A percentile compares a stretch with the other conserved stretches of the same genome.
phyloP scores from a whole-genome alignment of 2,888 invertebrate species.

The Xylophagus ater region DNA sequence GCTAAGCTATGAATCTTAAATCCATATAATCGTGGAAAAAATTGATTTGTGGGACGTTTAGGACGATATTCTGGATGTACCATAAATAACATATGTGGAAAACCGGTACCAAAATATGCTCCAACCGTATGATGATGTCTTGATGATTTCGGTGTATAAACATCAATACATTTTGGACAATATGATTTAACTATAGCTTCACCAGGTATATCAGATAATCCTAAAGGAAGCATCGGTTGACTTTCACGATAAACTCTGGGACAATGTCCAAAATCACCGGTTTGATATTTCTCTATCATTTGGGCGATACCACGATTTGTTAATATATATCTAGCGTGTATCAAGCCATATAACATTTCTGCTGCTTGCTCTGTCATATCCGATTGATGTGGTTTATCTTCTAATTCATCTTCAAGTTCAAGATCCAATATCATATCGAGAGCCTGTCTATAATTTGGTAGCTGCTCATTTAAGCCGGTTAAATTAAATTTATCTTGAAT shows the following conservation, averaged over 20 bases:
- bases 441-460: conserved; percentile 96
- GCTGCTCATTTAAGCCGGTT: conserved; percentile 92
- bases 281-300: conserved; percentile 95
- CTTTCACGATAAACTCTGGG: conserved; percentile 94
- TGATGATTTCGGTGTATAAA: conserved; percentile 89
- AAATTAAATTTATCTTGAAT: conserved; percentile 97
- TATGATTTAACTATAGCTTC: conserved; percentile 96
- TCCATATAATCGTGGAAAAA: conserved; percentile 51
- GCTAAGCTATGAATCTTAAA: not conserved
- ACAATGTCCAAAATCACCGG: conserved; percentile 92
- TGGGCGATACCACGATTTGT: conserved; percentile 92
- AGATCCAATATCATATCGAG: conserved; percentile 94
- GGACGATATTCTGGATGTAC: conserved; percentile 95
- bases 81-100: conserved; percentile 98
- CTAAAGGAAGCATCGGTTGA: conserved; percentile 86
- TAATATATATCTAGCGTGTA: conserved; percentile 92
- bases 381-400: conserved; percentile 90
- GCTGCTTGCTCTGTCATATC: conserved; percentile 95
- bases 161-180: conserved; percentile 95
- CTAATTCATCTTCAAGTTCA: conserved; percentile 93
- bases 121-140: conserved; percentile 92
- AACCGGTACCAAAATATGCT: conserved; percentile 94
- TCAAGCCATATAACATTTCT: conserved; percentile 92
- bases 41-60: conserved; percentile 81
- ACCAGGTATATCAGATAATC: conserved; percentile 89